Base-by-base conservation (phyloP, 2,797 vertebrate species). In the Takifugu rubripes region DNA sequence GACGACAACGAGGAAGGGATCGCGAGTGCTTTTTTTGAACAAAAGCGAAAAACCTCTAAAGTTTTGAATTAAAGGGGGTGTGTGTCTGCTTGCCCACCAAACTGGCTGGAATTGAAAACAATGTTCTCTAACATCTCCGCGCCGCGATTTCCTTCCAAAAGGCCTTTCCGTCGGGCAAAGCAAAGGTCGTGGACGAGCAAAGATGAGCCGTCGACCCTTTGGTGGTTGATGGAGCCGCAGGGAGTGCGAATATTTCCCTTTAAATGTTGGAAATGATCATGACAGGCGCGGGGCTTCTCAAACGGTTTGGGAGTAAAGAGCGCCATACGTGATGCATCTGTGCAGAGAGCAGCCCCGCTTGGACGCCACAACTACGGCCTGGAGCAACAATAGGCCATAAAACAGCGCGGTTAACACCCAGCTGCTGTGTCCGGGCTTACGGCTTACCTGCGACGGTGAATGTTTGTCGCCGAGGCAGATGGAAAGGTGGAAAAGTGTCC, bases 21-120 rank as follows among this genome's bases (percentile, higher is more conserved):
- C 3, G 10, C 8, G 10, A 33, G 31, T 33, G 31, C 31, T 33
- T 9, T 33, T 33, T 33, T 21, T 9, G 2, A 9, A 33, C 8
- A 10, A 33, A 33, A 40, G 27, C 4, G 2, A 40, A 40, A 40
- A 14, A 14, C 4, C 31, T n/a, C 0, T 59, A 88, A 88, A 89
- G 67, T 89, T 89, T 89, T 85, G 87, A 84, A 86, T 87, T 77
- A 84, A 89, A 88, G 84, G 84, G 87, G 87, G 89, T 87, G 90
- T 87, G 87, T 82, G 74, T 68, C 56, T 75, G 48, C 65, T 66
- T 78, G 79, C 68, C 70, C 61, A 21, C 26, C 44, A 56, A 83
- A 83, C 62, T 74, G 44, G 9, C 68, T 58, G 8, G 25, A 70
- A 72, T 56, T 77, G 58, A 73, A 65, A 78, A 84, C 73, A 53